phyloP scores from a whole-genome alignment of 2,888 invertebrate species.

The Hydroisotoma schaefferi region DNA sequence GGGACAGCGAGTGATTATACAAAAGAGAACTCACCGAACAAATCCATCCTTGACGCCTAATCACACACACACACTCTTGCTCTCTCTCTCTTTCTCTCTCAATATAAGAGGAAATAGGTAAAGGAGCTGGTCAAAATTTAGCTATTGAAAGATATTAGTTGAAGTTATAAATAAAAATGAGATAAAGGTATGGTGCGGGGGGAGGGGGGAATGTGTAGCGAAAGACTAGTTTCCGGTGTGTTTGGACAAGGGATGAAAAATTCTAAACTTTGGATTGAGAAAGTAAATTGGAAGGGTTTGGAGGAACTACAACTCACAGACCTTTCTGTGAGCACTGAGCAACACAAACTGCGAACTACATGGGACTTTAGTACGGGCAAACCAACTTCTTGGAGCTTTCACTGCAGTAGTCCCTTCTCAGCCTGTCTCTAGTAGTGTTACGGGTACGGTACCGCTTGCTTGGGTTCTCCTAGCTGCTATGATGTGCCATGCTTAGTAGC shows the following conservation, averaged over 20 bases:
- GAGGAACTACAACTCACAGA: constrained; percentile 1
- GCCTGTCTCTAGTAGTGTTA: constrained; percentile 2
- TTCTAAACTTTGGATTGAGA: background rate
- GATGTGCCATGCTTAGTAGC: too few relatives aligned
- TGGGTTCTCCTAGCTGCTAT: too few relatives aligned
- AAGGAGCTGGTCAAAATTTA: too few relatives aligned
- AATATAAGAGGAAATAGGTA: too few relatives aligned
- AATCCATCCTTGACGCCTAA: constrained; percentile 5
- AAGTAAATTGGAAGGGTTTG: background rate
- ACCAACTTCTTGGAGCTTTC: background rate
- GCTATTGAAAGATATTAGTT: too few relatives aligned
- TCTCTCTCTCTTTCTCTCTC: background rate
- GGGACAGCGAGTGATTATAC: too few relatives aligned
- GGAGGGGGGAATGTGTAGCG: background rate
- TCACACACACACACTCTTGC: background rate
- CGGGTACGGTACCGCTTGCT: too few relatives aligned
- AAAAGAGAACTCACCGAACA: constrained; percentile 8
- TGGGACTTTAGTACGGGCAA: background rate
- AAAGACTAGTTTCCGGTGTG: background rate
- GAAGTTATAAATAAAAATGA: background rate
- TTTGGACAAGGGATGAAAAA: background rate
- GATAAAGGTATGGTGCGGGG: background rate
- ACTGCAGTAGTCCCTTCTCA: background rate
- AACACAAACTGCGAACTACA: background rate
- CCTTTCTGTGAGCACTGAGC: constrained; percentile 3